These are phyloP conservation scores for Battus philenor DNA, from an alignment of 1,140 invertebrate genomes.

Conservation along the genomic window DNA sequence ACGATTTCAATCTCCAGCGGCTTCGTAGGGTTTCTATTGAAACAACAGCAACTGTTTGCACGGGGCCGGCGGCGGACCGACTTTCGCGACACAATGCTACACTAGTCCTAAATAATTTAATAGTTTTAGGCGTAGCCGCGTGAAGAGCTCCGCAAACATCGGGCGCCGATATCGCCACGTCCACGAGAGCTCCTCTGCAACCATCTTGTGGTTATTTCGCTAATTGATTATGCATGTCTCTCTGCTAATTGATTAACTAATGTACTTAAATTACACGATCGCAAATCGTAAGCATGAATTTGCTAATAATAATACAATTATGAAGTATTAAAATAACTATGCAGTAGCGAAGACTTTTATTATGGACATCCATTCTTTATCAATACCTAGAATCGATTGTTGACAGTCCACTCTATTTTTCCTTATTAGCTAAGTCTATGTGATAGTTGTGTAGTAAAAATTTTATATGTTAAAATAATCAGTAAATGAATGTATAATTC, in stretches of 20 bases:
- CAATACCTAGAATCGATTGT: too few relatives aligned
- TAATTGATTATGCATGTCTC: slow-evolving; percentile 13
- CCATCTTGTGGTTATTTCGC: slow-evolving; percentile 3
- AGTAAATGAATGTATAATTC: too few relatives aligned
- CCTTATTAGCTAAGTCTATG: too few relatives aligned
- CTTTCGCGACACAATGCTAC: slow-evolving; percentile 61
- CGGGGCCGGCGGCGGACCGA: slow-evolving; percentile 33
- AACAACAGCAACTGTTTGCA: slow-evolving; percentile 65
- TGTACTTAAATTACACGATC: too few relatives aligned
- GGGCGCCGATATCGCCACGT: not conserved
- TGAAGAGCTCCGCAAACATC: slow-evolving; percentile 28
- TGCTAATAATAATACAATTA: too few relatives aligned
- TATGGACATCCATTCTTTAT: too few relatives aligned
- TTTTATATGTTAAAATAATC: too few relatives aligned
- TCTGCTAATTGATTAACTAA: slow-evolving; percentile 2
- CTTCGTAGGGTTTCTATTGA: slow-evolving; percentile 29
- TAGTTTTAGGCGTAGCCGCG: slow-evolving; percentile 42
- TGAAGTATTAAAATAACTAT: too few relatives aligned
- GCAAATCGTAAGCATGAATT: too few relatives aligned
- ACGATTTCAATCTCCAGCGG: slow-evolving; percentile 11
- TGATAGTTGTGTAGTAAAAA: too few relatives aligned
- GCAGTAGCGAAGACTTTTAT: too few relatives aligned
- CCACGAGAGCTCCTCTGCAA: not conserved
- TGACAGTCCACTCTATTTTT: too few relatives aligned
- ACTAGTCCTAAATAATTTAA: slow-evolving; percentile 67